These are phyloP conservation scores for Tachina grossa DNA, from an alignment of 2,888 invertebrate genomes.

Conservation along the genomic window DNA sequence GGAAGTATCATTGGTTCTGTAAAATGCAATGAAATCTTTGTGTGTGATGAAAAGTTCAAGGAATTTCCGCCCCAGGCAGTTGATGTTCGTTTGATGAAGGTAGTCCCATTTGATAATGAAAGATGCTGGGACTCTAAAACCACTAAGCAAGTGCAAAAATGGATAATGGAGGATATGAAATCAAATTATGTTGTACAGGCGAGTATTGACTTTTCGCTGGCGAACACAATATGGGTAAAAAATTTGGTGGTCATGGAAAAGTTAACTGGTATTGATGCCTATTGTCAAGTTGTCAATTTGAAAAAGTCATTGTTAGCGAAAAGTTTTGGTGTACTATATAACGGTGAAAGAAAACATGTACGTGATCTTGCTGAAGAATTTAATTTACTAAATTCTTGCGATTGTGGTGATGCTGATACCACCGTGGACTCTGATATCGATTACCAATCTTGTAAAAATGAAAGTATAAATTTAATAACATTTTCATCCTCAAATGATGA, in stretches of 20 bases:
- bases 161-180: constrained; percentile 78
- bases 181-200: constrained; percentile 78
- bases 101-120: constrained; percentile 85
- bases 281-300: constrained; percentile 73
- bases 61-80: constrained; percentile 83
- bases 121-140: constrained; percentile 84
- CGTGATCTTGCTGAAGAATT: constrained; percentile 71
- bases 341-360: constrained; percentile 65
- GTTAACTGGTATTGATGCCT: constrained; percentile 72
- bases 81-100: constrained; percentile 84
- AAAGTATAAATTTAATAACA: constrained; percentile 70
- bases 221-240: constrained; percentile 77
- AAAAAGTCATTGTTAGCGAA: constrained; percentile 73
- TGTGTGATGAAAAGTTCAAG: constrained; percentile 84
- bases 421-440: constrained; percentile 60
- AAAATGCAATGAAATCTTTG: constrained; percentile 78
- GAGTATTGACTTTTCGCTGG: constrained; percentile 75
- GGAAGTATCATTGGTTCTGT: constrained; percentile 83
- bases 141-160: constrained; percentile 80
- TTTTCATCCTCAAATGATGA: constrained; percentile 73
- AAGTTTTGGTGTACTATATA: constrained; percentile 68
- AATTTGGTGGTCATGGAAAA: constrained; percentile 76
- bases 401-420: neutral
- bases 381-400: constrained; percentile 48
- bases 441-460: constrained; percentile 66